Conservation (phyloP, 1,140 invertebrate species). For the Solen grandis region DNA sequence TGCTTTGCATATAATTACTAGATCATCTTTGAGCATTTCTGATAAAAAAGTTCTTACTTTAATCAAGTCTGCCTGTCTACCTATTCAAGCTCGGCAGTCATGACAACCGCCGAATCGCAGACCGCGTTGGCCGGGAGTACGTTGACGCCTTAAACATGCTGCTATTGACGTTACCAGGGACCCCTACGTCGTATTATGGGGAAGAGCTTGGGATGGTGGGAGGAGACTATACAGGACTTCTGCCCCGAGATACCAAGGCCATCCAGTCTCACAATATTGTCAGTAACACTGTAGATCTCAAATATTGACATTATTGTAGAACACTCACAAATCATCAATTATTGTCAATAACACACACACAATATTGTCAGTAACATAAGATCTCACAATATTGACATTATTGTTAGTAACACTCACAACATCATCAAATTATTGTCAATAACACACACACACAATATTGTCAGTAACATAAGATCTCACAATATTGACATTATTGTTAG, state of each 20-base stretch:
- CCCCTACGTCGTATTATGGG: slow-evolving; percentile 76
- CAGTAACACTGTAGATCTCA: neutral
- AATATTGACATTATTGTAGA: no score
- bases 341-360: no score
- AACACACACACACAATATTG: no score
- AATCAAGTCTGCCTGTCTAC: no score
- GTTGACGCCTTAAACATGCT: slow-evolving; percentile 74
- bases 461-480: no score
- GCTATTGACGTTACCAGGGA: slow-evolving; percentile 73
- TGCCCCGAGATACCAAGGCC: slow-evolving; percentile 61
- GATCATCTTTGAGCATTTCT: neutral
- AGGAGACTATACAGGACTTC: slow-evolving; percentile 57
- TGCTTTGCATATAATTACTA: neutral
- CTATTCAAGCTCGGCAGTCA: slow-evolving; percentile 72
- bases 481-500: no score
- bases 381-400: no score
- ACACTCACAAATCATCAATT: no score
- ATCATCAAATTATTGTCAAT: no score
- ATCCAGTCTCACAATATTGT: slow-evolving; percentile 50
- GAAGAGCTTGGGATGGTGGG: slow-evolving; percentile 76
- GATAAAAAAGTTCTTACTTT: neutral
- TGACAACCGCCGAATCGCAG: slow-evolving; percentile 64
- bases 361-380: no score
- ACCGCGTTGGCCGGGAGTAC: slow-evolving; percentile 57
- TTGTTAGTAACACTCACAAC: no score